phyloP scores from a whole-genome alignment of 2,797 vertebrate species.

The Mus caroli region DNA sequence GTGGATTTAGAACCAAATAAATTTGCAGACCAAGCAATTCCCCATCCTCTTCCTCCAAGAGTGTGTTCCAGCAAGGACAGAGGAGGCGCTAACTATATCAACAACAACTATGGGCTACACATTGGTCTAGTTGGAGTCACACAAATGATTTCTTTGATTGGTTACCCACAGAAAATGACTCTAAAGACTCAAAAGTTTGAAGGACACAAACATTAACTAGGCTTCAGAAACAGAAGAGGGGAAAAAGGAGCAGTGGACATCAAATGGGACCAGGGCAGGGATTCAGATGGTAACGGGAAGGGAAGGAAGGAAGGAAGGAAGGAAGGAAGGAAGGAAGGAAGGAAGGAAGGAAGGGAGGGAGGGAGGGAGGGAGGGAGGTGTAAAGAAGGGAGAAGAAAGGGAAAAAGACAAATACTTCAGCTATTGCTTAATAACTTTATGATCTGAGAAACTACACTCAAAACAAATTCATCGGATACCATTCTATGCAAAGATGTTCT shows the following conservation, averaged over 20 bases:
- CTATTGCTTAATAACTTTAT: neutral
- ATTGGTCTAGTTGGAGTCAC: neutral
- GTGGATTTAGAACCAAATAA: neutral
- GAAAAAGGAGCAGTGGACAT: neutral
- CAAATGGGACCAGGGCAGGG: neutral
- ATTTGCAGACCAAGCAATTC: neutral
- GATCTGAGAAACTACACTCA: constrained; percentile 25
- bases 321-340: neutral
- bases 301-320: neutral
- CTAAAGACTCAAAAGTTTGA: neutral
- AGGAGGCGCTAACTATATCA: neutral
- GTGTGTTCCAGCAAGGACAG: neutral
- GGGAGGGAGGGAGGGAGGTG: too few species aligned
- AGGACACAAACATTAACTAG: neutral
- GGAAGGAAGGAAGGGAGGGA: neutral
- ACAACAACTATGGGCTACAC: neutral
- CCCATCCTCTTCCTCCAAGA: neutral
- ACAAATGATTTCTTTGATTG: neutral
- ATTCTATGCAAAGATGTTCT: neutral
- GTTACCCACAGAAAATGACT: neutral
- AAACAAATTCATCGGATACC: neutral
- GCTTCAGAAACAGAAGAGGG: neutral
- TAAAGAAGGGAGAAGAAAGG: neutral
- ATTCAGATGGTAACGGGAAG: neutral
- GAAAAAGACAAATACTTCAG: neutral